These are phyloP conservation scores for Ophonus ardosiacus DNA, from an alignment of 2,888 invertebrate genomes.

Conservation along the genomic window DNA sequence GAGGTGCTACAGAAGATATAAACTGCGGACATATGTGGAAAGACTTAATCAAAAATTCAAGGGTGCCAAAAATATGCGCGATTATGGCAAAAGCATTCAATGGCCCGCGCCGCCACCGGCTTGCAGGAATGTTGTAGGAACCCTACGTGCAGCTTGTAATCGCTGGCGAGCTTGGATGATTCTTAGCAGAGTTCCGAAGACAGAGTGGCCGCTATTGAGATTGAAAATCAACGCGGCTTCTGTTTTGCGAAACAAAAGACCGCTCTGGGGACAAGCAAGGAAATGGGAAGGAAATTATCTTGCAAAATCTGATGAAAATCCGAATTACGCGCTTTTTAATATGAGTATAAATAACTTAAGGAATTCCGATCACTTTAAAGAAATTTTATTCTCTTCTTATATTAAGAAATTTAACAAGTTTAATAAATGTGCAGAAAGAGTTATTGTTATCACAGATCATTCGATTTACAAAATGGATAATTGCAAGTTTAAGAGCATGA, in stretches of 20 bases:
- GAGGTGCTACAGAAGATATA: slow-evolving; percentile 88
- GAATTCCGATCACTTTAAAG: slow-evolving; percentile 81
- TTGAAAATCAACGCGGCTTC: slow-evolving; percentile 88
- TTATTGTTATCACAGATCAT: slow-evolving; percentile 91
- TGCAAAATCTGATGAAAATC: slow-evolving; percentile 82
- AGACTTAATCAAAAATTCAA: slow-evolving; percentile 82
- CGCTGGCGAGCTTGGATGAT: slow-evolving; percentile 94
- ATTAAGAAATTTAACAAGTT: slow-evolving; percentile 84
- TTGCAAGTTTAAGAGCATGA: slow-evolving; percentile 91
- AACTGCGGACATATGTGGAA: slow-evolving; percentile 84
- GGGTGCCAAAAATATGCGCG: slow-evolving; percentile 81
- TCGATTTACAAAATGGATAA: slow-evolving; percentile 93
- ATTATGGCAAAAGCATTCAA: slow-evolving; percentile 86
- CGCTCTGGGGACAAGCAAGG: slow-evolving; percentile 86
- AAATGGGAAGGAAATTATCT: slow-evolving; percentile 93
- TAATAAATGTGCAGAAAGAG: slow-evolving; percentile 86
- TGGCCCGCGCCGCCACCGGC: slow-evolving; percentile 91
- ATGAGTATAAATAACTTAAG: slow-evolving; percentile 83
- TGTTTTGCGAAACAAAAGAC: slow-evolving; percentile 82
- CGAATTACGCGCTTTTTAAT: slow-evolving; percentile 81
- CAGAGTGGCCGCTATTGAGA: slow-evolving; percentile 92
- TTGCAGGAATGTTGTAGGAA: slow-evolving; percentile 80
- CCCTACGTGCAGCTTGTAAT: slow-evolving; percentile 82
- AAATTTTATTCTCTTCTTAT: slow-evolving; percentile 82
- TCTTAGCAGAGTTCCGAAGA: slow-evolving; percentile 86